Conservation (phyloP, 1,140 invertebrate species). For the Heliconius melpomene region DNA sequence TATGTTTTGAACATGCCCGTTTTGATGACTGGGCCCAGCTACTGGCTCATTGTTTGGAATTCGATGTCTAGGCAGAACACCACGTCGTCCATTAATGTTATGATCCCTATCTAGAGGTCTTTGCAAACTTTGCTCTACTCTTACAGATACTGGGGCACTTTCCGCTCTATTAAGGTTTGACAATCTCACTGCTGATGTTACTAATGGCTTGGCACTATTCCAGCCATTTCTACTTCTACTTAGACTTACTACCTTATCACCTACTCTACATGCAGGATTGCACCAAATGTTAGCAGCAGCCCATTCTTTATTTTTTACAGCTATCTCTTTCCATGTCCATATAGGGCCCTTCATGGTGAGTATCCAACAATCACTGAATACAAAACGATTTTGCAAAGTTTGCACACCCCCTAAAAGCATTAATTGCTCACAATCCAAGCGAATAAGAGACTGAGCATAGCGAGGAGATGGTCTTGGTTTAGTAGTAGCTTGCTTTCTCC, state of each 20-base stretch:
- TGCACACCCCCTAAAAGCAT: constrained; percentile 87
- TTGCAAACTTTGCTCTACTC: constrained; percentile 74
- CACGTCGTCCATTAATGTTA: constrained; percentile 87
- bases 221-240: constrained; percentile 82
- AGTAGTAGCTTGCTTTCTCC: constrained; percentile 88
- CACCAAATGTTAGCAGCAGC: constrained; percentile 94
- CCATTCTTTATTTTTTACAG: constrained; percentile 88
- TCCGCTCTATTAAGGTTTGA: constrained; percentile 68
- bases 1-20: constrained; percentile 45
- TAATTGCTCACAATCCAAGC: constrained; percentile 85
- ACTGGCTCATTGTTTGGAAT: constrained; percentile 56
- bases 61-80: constrained; percentile 79
- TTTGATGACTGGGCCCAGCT: constrained; percentile 69
- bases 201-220: constrained; percentile 73
- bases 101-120: constrained; percentile 84
- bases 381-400: constrained; percentile 78
- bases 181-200: constrained; percentile 74
- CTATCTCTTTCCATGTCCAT: constrained; percentile 92
- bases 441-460: constrained; percentile 95
- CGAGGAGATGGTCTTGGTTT: constrained; percentile 88
- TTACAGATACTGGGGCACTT: constrained; percentile 64
- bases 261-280: constrained; percentile 92
- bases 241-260: constrained; percentile 85
- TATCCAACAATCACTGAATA: constrained; percentile 85
- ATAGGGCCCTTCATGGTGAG: constrained; percentile 83